Evolutionary conservation across 2,113 vertebrate species (phyloP), one percentile per base, ranked within the genome.

Genomic region (Gymnogyps californianus): DNA sequence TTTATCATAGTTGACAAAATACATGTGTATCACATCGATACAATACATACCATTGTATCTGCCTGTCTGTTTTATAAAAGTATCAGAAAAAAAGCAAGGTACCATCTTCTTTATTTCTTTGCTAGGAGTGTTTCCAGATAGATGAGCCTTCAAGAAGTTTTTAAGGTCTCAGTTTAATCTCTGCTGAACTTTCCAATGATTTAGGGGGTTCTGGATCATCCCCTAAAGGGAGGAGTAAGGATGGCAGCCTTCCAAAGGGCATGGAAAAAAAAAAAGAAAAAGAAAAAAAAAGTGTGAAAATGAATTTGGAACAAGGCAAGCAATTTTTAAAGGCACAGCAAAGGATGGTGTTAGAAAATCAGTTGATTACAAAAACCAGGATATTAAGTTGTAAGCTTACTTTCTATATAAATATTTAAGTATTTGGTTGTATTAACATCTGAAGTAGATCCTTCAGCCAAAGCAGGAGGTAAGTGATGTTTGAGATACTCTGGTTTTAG

Each of bases 301-400:
- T 40, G 2, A 34, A 36, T 72, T 79, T 86, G 26, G 18, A 90
- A 80, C 2, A 26, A 59, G 17, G 26, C 2, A 83, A 70, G 4
- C 1, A 42, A 38, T 46, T 86, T 86, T 80, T 36, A 77, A 81
- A 92, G 9, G 34, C 3, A 6, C 6, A 49, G 34, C 15, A 86
- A 90, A 74, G 8, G 6, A 32, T 20, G 1, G 7, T 51, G 26
- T 47, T 76, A 65, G 32, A n/a, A 62, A 84, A 76, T 7, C 26
- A 1, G 5, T 19, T 42, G n/a, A 17, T 66, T 58, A 36, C 10
- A 52, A 70, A 78, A 49, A 0, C 0, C 3, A 49, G 4, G 16
- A 14, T 74, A 66, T 46, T 64, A 81, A 46, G 6, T 9, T 47
- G 11, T 12, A 34, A 89, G 7, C 4, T 32, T 71, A n/a, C 2